These are phyloP conservation scores for Limnephilus lunatus DNA, from an alignment of 2,888 invertebrate genomes.

Conservation along the genomic window DNA sequence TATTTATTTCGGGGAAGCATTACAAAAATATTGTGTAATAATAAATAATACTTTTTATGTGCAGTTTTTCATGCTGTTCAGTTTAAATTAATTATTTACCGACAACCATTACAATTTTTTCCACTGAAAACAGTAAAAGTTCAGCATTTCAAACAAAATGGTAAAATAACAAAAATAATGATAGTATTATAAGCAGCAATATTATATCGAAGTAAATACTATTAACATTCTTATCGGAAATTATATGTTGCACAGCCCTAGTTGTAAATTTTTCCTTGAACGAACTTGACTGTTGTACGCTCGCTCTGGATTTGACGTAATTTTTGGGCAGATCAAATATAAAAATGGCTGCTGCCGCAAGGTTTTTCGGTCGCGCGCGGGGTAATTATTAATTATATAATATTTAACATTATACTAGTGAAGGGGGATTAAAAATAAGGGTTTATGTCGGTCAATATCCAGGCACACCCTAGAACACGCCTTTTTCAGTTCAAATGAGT, in stretches of 20 bases:
- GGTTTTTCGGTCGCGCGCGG: constrained; percentile 70
- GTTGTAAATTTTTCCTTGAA: constrained; percentile 33
- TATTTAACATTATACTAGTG: constrained; percentile 3
- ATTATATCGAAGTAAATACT: not conserved
- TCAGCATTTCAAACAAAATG: not conserved
- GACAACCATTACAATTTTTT: too few species aligned
- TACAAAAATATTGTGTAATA: not conserved
- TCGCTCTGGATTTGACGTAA: constrained; percentile 47
- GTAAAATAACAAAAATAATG: not conserved
- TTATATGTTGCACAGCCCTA: not conserved
- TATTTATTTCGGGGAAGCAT: too few species aligned
- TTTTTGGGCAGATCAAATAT: constrained; percentile 44
- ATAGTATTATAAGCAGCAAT: not conserved
- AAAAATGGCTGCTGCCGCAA: constrained; percentile 71
- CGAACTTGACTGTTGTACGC: constrained; percentile 32
- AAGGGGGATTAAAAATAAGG: not conserved
- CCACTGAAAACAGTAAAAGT: not conserved
- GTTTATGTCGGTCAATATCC: not conserved
- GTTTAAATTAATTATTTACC: not conserved
- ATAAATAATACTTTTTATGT: not conserved
- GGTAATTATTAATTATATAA: constrained; percentile 68
- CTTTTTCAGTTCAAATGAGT: not conserved
- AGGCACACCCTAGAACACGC: not conserved
- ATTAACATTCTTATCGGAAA: not conserved
- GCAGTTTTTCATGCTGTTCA: not conserved